phyloP scores from a whole-genome alignment of 1,140 invertebrate species.

The Temnothorax curvispinosus region DNA sequence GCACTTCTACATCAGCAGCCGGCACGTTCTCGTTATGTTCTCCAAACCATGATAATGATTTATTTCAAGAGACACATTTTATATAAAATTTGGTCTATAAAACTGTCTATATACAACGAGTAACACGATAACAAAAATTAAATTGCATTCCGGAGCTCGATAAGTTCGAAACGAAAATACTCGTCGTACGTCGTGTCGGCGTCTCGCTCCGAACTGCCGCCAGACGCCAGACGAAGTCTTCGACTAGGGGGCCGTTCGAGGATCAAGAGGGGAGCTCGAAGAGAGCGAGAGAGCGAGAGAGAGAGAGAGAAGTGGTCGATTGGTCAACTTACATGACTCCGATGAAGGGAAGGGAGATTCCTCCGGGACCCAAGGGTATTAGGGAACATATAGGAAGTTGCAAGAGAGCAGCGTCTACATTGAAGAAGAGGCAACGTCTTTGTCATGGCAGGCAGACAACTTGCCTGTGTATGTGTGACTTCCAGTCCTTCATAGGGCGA shows the following conservation, averaged over 20 bases:
- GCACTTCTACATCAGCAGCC: slow-evolving; percentile 37
- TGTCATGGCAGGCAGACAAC: not conserved
- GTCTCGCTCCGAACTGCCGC: slow-evolving; percentile 67
- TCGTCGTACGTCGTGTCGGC: slow-evolving; percentile 40
- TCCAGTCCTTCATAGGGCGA: not conserved
- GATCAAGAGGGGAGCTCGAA: slow-evolving; percentile 49
- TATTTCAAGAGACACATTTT: not conserved
- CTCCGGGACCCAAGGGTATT: slow-evolving; percentile 50
- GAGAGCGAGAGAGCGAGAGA: slow-evolving; percentile 33
- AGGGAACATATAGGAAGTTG: slow-evolving; percentile 63
- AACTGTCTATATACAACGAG: not conserved
- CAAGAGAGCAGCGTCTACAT: not conserved
- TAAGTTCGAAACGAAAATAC: slow-evolving; percentile 31
- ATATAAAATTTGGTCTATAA: not conserved
- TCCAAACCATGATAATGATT: not conserved
- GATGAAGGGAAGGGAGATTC: slow-evolving; percentile 55
- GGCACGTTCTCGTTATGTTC: slow-evolving; percentile 4
- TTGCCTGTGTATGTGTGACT: not conserved
- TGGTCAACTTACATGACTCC: slow-evolving; percentile 67
- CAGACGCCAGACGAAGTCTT: slow-evolving; percentile 72
- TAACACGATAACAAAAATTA: not conserved
- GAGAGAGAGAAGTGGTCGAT: slow-evolving; percentile 45
- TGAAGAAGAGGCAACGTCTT: not conserved
- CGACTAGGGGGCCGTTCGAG: slow-evolving; percentile 64
- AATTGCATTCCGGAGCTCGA: not conserved